Evolutionary conservation across 1,140 invertebrate genomes (phyloP), one percentile per base, ranked within the genome.

Genomic region (Stenopsyche tienmushanensis): DNA sequence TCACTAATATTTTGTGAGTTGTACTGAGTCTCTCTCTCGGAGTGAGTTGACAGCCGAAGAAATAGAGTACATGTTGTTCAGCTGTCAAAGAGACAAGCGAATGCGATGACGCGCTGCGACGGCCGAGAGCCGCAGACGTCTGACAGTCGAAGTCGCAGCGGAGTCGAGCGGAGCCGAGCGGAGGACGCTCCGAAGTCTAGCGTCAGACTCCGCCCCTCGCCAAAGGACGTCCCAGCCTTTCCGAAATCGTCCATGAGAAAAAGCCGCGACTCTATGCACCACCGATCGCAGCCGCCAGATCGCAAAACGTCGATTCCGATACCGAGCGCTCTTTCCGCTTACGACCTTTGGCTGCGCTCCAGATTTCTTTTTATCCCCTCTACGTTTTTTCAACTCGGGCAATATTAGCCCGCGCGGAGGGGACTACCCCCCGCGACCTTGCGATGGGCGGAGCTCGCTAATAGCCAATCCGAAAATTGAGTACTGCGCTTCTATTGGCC

Each of bases 381-480:
- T 45, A 13, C 25, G 29, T 13, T 50, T 65, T 69, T 69, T 69
- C 65, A 52, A n/a, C n/a, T 21, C 25, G 7, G 42, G 10, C 24
- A 10, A 13, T 18, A 70, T 70, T 70, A 66, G 45, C 42, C 50
- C 55, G 26, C 57, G 29, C 62, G 42, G 49, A 62, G 29, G 42
- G 21, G 64, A 52, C 67, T 71, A 69, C 29, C 64, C 64, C 47
- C 64, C 63, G 64, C 70, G 71, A 62, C 26, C 63, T 74, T 75
- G 77, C 18, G 15, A 13, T 26, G 26, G 64, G 79, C 79, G 79
- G 75, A 66, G 78, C 75, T 73, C 75, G 65, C 75, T 81, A 80
- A 81, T 81, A 77, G 79, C 79, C 78, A 81, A 80, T 80, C 76
- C 77, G 77, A 77, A 77, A 79, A 78, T 80, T 81, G 79, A 78